A percentile compares a stretch with the other conserved stretches of the same genome.
phyloP scores from a whole-genome alignment of 2,797 vertebrate genomes.

The Prunella strophiata region DNA sequence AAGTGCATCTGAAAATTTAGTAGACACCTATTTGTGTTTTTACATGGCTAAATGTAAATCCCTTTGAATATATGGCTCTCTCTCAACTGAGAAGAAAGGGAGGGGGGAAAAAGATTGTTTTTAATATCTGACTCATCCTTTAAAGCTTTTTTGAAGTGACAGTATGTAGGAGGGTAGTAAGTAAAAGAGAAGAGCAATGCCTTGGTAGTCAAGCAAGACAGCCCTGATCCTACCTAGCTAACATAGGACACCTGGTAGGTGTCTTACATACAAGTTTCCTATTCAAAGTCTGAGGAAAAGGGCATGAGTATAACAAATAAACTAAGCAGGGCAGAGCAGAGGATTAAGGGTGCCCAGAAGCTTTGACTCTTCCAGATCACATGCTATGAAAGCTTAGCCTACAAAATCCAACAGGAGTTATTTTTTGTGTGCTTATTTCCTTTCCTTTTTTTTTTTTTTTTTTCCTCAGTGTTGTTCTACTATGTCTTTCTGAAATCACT shows the following conservation, averaged over 20 bases:
- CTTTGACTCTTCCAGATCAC: neutral
- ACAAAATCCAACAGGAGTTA: neutral
- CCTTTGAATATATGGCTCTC: neutral
- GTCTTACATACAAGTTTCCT: neutral
- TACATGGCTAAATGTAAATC: neutral
- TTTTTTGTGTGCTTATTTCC: neutral
- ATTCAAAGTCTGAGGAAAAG: neutral
- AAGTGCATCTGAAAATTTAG: neutral
- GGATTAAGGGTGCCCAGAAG: neutral
- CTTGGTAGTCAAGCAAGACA: neutral
- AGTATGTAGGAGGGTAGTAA: constrained; percentile 39
- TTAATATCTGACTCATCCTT: constrained; percentile 45
- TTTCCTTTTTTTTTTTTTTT: neutral
- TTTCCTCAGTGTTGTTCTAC: neutral
- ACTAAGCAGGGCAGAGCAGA: neutral
- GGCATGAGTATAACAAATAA: neutral
- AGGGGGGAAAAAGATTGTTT: neutral
- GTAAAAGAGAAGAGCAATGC: neutral
- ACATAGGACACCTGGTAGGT: neutral
- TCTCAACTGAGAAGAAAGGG: neutral
- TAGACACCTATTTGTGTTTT: neutral
- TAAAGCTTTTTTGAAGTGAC: constrained; percentile 16
- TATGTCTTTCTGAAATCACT: neutral
- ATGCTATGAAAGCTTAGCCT: neutral
- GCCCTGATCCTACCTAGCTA: neutral